These are phyloP conservation scores for Pteronura brasiliensis DNA, from an alignment of 2,113 vertebrate genomes.

Conservation along the genomic window DNA sequence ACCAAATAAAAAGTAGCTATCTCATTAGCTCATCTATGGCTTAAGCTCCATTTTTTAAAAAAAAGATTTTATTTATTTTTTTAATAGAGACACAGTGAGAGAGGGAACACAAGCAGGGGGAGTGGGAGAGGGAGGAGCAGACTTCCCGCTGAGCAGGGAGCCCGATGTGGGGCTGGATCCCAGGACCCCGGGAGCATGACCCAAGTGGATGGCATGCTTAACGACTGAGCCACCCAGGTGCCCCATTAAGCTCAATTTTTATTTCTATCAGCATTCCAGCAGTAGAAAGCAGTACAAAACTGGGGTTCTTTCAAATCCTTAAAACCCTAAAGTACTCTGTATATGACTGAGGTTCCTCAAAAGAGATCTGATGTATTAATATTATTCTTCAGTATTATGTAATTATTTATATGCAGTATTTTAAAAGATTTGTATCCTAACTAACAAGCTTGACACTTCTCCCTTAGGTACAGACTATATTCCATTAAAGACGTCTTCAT, in stretches of 20 bases:
- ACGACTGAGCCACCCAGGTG: no score
- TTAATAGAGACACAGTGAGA: no score
- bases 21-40: background rate
- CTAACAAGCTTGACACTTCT: background rate
- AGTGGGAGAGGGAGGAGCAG: no score
- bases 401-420: background rate
- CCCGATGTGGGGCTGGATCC: no score
- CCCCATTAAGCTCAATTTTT: background rate
- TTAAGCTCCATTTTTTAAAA: background rate
- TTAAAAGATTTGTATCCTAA: background rate
- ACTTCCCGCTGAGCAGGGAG: no score
- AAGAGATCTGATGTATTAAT: background rate
- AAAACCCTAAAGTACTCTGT: background rate
- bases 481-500: constrained; percentile 23
- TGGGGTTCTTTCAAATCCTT: background rate
- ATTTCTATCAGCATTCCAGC: background rate
- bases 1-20: background rate
- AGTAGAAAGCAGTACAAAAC: background rate
- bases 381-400: background rate
- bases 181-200: no score
- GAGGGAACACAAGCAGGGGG: no score
- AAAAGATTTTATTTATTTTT: no score
- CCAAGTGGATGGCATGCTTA: no score
- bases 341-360: background rate
- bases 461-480: background rate